Base-by-base conservation (phyloP, 2,888 invertebrate species). In the Priocnemis perturbator region DNA sequence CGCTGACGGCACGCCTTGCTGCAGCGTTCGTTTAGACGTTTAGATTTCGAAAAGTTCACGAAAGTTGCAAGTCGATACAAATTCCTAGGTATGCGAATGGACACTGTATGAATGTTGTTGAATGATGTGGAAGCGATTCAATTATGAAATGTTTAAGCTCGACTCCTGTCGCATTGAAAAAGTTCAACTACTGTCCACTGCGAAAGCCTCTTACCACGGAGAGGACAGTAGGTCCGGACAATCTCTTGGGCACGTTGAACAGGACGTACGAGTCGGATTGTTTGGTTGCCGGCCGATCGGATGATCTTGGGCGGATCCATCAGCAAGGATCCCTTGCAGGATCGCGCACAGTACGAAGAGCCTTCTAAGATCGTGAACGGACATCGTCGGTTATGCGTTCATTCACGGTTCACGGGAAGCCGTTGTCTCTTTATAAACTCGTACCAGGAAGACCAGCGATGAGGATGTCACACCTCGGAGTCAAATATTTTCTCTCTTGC, bases 181-280 rank as follows among this genome's bases (percentile, higher is more conserved):
- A 26, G 26, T n/a, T n/a, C n/a, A 26, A 26, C 2, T 26, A 3
- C 26, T 26, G 26, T 26, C 26, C 5, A 26, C 26, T 26, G 26
- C 26, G 26, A 26, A 26, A 26, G 26, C 5, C 2, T 45, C 77
- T 83, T 69, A 83, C 84, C 81, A 71, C 14, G 74, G 74, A 17
- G 75, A 64, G 4, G 75, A 56, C n/a, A 81, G 23, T 21, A 70
- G 67, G 48, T 64, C 77, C 53, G 82, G 71, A 55, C 70, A 60
- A n/a, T 80, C 82, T 62, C 60, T 23, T 11, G 55, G 52, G 14
- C 81, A 84, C 52, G 72, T 69, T 19, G 82, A 53, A 70, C 83
- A 83, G 55, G 74, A 60, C 62, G 71, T 74, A 69, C 69, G 37
- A 45, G 73, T 78, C 9, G 7, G 61, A 11, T 45, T 20, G 2